Base-by-base conservation (phyloP, 1,140 invertebrate species). In the Stegodyphus mimosarum region DNA sequence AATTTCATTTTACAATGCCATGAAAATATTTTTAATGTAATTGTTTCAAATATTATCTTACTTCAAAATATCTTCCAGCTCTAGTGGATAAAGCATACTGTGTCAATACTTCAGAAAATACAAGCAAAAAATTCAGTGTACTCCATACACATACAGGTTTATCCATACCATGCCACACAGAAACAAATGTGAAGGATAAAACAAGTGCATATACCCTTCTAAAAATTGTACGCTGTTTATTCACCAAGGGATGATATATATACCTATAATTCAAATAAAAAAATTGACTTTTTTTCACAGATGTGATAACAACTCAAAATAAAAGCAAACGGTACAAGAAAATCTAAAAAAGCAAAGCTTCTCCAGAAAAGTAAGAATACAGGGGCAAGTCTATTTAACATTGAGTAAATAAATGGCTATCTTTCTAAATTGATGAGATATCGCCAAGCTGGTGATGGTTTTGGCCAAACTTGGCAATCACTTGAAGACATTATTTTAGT, bases 171-270 rank as follows among this genome's bases (percentile, higher is more conserved):
- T 88, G 88, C 88, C 88, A 88, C 7, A 88, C 7, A 64, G 53
- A 70, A 77, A 88, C 86, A 83, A 86, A 87, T 15, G 66, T 17
- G 83, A 88, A 88, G 55, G 88, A 88, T 49, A 87, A 11, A n/a
- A 15, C 67, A 50, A 69, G 60, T 17, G 81, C 87, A 13, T 74
- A n/a, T 1, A 88, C 49, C 80, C 67, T 87, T 48, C 73, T 52
- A 13, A 71, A 55, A 11, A 66, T 5, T n/a, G 13, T 88, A 6
- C 15, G 69, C 15, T 67, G 48, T 2, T 13, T 52, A 15, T 60
- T 55, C 5, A 81, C 55, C 7, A 88, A 10, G 17, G 87, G 86
- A 77, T 76, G 63, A 63, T 88, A 88, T 6, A 83, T 52, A 13
- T 76, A 87, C n/a, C 77, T 79, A 49, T 11, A 69, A 55, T 60